These are phyloP conservation scores for Ceratina australensis DNA, from an alignment of 1,140 invertebrate species.

Conservation along the genomic window DNA sequence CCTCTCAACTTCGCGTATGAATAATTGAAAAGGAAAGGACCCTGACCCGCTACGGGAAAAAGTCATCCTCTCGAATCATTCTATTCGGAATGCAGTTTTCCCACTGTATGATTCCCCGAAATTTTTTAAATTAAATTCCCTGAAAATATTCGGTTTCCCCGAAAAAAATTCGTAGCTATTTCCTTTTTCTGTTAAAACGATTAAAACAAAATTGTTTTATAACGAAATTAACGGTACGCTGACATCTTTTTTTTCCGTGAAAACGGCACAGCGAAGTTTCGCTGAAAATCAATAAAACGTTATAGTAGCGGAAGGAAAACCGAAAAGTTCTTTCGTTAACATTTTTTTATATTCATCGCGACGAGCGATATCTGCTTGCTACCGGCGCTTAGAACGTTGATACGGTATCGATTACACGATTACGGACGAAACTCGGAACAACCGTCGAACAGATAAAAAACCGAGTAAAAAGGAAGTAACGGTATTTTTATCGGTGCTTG, in stretches of 20 bases:
- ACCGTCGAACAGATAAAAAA: slow-evolving; percentile 5
- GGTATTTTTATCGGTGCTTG: slow-evolving; percentile 9
- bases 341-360: not conserved
- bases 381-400: not conserved
- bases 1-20: slow-evolving; percentile 30
- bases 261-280: no score
- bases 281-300: no score
- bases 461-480: not conserved
- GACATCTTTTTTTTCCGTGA: no score
- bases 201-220: no score
- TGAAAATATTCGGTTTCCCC: no score
- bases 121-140: no score
- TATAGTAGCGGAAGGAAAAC: no score
- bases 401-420: slow-evolving; percentile 6
- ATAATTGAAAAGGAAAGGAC: slow-evolving; percentile 42
- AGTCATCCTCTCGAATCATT: slow-evolving; percentile 10
- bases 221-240: no score
- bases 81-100: not conserved
- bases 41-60: not conserved
- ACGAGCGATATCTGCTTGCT: not conserved
- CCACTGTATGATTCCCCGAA: no score
- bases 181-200: no score
- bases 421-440: not conserved
- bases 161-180: no score
- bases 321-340: not conserved